These are phyloP conservation scores for Tenthredo scrophulariae DNA, from an alignment of 2,888 invertebrate species.

Conservation along the genomic window DNA sequence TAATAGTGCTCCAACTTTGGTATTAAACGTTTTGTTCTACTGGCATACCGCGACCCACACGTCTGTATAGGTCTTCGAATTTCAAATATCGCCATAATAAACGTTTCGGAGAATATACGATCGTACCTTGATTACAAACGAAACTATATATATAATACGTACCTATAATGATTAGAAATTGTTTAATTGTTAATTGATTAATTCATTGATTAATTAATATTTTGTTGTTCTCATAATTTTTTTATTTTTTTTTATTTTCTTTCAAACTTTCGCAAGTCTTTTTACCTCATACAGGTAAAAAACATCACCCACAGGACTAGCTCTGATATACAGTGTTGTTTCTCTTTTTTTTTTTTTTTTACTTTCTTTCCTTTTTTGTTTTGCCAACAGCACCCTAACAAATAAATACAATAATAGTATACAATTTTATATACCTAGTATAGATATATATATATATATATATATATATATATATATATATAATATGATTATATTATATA, in stretches of 20 bases:
- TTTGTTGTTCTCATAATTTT: background rate
- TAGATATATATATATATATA: background rate
- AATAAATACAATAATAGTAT: slow-evolving; percentile 39
- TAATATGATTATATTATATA: background rate
- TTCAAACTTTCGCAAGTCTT: background rate
- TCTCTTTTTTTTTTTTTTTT: background rate
- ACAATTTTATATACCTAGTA: slow-evolving; percentile 1
- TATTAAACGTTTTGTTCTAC: background rate
- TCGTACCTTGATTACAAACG: background rate
- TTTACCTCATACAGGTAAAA: slow-evolving; percentile 14
- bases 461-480: background rate
- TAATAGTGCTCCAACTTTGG: no score
- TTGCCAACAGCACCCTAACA: slow-evolving; percentile 25
- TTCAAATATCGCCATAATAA: background rate
- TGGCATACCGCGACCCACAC: background rate
- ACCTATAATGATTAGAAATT: background rate
- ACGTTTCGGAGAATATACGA: no score
- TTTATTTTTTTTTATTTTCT: background rate
- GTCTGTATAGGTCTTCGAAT: background rate
- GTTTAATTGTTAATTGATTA: background rate
- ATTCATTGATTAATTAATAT: slow-evolving; percentile 1
- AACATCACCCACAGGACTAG: slow-evolving; percentile 16
- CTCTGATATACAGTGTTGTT: slow-evolving; percentile 18
- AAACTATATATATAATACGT: background rate
- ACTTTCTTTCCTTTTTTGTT: background rate